phyloP scores from a whole-genome alignment of 2,888 invertebrate genomes.

The Plagodis pulveraria region DNA sequence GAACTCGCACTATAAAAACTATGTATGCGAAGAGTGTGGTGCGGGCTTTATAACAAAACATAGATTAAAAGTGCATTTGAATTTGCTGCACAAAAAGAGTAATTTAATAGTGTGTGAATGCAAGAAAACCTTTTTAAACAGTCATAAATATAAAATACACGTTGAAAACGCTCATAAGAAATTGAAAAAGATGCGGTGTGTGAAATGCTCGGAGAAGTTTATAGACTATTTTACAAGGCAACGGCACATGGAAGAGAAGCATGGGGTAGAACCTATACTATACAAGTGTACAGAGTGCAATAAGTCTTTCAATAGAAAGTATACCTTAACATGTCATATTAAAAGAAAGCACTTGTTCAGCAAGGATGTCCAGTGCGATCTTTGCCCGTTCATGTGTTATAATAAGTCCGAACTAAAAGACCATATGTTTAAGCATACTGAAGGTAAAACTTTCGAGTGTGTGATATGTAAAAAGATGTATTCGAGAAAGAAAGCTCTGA shows the following conservation, averaged over 20 bases:
- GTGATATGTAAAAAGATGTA: slow-evolving; percentile 62
- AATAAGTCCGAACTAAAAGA: slow-evolving; percentile 64
- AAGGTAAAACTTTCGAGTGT: slow-evolving; percentile 65
- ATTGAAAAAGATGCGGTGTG: slow-evolving; percentile 65
- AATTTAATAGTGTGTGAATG: slow-evolving; percentile 49
- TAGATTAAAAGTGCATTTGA: slow-evolving; percentile 62
- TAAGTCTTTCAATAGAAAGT: slow-evolving; percentile 55
- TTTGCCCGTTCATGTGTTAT: slow-evolving; percentile 60
- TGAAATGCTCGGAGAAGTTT: slow-evolving; percentile 65
- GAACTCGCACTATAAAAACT: slow-evolving; percentile 73
- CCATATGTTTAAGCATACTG: slow-evolving; percentile 38
- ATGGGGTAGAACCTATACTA: slow-evolving; percentile 58
- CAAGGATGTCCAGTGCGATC: slow-evolving; percentile 48
- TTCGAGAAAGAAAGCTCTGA: slow-evolving; percentile 45
- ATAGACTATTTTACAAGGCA: slow-evolving; percentile 66
- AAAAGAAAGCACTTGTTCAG: slow-evolving; percentile 68
- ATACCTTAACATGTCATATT: slow-evolving; percentile 64
- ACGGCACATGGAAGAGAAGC: slow-evolving; percentile 64
- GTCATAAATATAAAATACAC: slow-evolving; percentile 64
- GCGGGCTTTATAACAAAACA: slow-evolving; percentile 70
- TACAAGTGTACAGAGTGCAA: slow-evolving; percentile 72
- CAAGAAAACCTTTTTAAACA: slow-evolving; percentile 59
- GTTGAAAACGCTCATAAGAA: slow-evolving; percentile 62
- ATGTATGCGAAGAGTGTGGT: slow-evolving; percentile 71
- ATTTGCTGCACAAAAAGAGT: slow-evolving; percentile 56